Evolutionary conservation across 2,888 invertebrate genomes (phyloP).

Genomic region (Eubasilissa splendida): DNA sequence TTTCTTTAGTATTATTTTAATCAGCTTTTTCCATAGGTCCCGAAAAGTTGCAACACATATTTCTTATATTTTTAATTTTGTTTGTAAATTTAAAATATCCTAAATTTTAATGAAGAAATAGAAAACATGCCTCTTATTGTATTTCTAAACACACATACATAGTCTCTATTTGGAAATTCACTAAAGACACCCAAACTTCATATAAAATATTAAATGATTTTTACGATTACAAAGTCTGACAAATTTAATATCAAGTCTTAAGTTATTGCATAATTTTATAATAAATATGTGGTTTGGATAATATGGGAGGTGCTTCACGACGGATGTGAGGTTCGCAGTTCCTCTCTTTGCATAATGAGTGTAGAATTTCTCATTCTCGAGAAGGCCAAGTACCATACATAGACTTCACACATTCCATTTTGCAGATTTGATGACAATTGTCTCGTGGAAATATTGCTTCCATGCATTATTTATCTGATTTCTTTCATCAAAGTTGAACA

Average conservation of each 20-base stretch:
- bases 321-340: not conserved
- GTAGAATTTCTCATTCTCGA: too few species aligned
- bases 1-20: not conserved
- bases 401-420: constrained; percentile 2
- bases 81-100: not conserved
- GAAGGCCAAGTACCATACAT: too few species aligned
- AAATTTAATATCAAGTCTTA: constrained; percentile 46
- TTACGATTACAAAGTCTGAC: constrained; percentile 40
- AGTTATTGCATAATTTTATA: constrained; percentile 44
- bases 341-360: not conserved
- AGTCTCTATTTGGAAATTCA: constrained; percentile 34
- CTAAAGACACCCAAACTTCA: constrained; percentile 22
- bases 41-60: not conserved
- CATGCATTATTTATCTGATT: too few species aligned
- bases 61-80: not conserved
- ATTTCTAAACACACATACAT: constrained; percentile 34
- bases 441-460: too few species aligned
- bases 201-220: constrained; percentile 40
- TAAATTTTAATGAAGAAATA: constrained; percentile 20
- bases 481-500: too few species aligned
- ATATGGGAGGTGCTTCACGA: not conserved
- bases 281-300: constrained; percentile 16
- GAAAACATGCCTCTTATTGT: constrained; percentile 22
- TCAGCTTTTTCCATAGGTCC: constrained; percentile 8
- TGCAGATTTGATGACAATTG: not conserved